Evolutionary conservation across 2,113 vertebrate genomes (phyloP).

Genomic region (Rutilus rutilus): DNA sequence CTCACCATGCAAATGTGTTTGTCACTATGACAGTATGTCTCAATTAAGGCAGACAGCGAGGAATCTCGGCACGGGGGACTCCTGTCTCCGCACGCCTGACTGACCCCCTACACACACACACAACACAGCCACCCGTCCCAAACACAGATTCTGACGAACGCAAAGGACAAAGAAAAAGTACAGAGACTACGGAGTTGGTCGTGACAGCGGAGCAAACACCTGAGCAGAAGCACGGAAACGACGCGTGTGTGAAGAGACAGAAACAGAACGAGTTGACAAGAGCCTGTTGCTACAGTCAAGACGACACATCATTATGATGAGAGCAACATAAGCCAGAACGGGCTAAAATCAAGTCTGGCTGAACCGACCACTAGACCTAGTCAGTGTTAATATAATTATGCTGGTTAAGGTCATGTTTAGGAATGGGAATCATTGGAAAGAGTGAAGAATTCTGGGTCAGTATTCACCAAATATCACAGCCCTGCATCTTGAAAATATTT

Average conservation of each 20-base stretch:
- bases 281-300: conserved; percentile 34
- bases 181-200: too few relatives aligned
- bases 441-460: neutral
- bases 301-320: neutral
- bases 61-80: conserved; percentile 74
- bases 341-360: neutral
- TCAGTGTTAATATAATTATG: neutral
- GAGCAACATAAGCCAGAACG: neutral
- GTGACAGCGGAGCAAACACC: neutral
- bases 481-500: too few relatives aligned
- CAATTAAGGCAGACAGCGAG: conserved; percentile 88
- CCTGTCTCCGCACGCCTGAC: conserved; percentile 78
- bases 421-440: neutral
- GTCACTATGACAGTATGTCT: conserved; percentile 98
- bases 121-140: conserved; percentile 51
- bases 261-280: conserved; percentile 59
- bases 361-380: neutral
- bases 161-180: conserved; percentile 53
- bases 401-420: neutral
- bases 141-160: conserved; percentile 56
- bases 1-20: conserved; percentile 97
- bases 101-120: conserved; percentile 79
- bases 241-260: neutral
- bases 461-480: too few relatives aligned
- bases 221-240: neutral